Evolutionary conservation across 2,888 invertebrate genomes (phyloP).

Genomic region (Tridacna gigas): DNA sequence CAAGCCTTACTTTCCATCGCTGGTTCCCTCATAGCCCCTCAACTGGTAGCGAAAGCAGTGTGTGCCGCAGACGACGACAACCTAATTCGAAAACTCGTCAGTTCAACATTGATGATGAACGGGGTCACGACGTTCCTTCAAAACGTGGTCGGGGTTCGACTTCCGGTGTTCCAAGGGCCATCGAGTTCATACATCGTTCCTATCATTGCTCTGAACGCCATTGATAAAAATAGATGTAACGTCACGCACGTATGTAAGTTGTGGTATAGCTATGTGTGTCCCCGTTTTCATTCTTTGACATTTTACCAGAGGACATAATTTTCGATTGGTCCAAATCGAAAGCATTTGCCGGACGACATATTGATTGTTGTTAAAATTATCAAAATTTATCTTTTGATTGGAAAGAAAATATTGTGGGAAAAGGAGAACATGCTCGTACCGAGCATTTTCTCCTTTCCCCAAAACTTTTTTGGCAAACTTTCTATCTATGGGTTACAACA

Average conservation of each 20-base stretch:
- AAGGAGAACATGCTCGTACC: no score
- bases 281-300: no score
- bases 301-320: no score
- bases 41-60: conserved; percentile 65
- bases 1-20: conserved; percentile 64
- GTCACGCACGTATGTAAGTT: conserved; percentile 30
- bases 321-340: no score
- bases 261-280: neutral
- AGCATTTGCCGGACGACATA: no score
- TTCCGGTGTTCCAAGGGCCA: conserved; percentile 73
- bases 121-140: conserved; percentile 62
- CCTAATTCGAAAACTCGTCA: conserved; percentile 57
- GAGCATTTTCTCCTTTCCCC: no score
- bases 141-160: conserved; percentile 48
- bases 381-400: no score
- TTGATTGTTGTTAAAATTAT: no score
- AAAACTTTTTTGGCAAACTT: no score
- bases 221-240: conserved; percentile 60
- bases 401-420: no score
- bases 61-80: conserved; percentile 61
- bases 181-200: conserved; percentile 71
- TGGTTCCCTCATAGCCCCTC: conserved; percentile 53
- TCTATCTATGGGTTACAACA: no score
- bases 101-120: conserved; percentile 61
- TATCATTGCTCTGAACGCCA: conserved; percentile 65